Conservation (phyloP, 2,797 vertebrate genomes). For the Sebastes matsubarae region DNA sequence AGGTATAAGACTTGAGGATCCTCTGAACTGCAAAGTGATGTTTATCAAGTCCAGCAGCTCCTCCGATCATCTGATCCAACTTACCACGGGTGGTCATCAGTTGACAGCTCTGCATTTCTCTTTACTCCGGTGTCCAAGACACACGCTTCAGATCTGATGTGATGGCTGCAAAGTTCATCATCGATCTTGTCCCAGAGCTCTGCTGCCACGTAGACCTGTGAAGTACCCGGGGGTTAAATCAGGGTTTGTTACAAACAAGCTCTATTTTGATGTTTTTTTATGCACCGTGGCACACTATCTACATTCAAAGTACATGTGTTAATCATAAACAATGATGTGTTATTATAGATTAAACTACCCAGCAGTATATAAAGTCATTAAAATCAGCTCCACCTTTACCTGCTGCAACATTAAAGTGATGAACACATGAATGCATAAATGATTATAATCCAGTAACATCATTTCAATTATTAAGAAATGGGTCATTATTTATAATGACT, state of each 20-base stretch:
- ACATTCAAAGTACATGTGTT: neutral
- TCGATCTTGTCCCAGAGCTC: neutral
- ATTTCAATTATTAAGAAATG: neutral
- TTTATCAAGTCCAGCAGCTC: slow-evolving; percentile 26
- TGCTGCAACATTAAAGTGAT: neutral
- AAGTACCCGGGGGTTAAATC: neutral
- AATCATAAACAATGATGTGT: neutral
- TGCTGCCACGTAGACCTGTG: neutral
- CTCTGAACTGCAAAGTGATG: neutral
- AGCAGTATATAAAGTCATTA: neutral
- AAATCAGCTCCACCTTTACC: neutral
- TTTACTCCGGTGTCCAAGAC: slow-evolving; percentile 1
- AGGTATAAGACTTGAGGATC: neutral
- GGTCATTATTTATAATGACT: no score
- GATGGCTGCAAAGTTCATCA: slow-evolving; percentile 31
- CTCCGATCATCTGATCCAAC: neutral
- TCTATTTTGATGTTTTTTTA: neutral
- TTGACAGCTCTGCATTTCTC: slow-evolving; percentile 24
- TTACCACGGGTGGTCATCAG: slow-evolving; percentile 23
- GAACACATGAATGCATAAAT: neutral
- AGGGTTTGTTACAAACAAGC: neutral
- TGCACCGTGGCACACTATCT: neutral
- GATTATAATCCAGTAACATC: neutral
- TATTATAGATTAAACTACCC: neutral
- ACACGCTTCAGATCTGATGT: slow-evolving; percentile 1